Evolutionary conservation across 2,797 vertebrate species (phyloP), one percentile per base, ranked within the genome.

Genomic region (Poeciliopsis paucimaculata): DNA sequence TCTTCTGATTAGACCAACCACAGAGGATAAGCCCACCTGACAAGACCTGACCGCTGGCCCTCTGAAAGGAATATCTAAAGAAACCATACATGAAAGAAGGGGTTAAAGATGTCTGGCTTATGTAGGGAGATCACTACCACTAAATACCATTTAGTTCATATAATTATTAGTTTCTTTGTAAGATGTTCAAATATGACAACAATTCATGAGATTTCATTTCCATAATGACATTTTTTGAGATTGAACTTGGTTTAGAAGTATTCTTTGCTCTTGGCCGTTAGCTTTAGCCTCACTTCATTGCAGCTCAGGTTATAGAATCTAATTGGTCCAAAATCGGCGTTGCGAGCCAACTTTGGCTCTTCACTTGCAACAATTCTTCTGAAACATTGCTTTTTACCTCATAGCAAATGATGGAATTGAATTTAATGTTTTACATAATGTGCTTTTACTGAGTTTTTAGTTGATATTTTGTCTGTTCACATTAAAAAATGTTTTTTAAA

Each of bases 11-110:
- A 82, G 82, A 83, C 81, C 73, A 62, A 85, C 83, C 15, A 43
- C 76, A 81, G 73, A 87, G 75, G 83, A 89, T 85, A 64, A 91
- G 83, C 76, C 84, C 86, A 83, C 49, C 83, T 91, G 90, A 92
- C 88, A 78, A 60, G 72, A 66, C 28, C 62, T 87, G 77, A 88
- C 82, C 81, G 77, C 79, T 81, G 77, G 73, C 51, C 51, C 82
- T 81, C 76, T 68, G 49, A 81, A 78, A 75, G 82, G n/a, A 86
- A 49, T 72, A 86, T 78, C 75, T 51, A 72, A 53, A 85, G 72
- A 86, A 81, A 78, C 57, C 73, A 82, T 26, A 10, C 41, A 28
- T 73, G 68, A 72, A 68, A 49, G 70, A 68, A 82, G 23, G 72
- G 74, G 82, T 86, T 77, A 75, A 81, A 80, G 73, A 87, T 53